Base-by-base conservation (phyloP, 92 coral and sea anemone genomes). In the Zoanthus solanderi region DNA sequence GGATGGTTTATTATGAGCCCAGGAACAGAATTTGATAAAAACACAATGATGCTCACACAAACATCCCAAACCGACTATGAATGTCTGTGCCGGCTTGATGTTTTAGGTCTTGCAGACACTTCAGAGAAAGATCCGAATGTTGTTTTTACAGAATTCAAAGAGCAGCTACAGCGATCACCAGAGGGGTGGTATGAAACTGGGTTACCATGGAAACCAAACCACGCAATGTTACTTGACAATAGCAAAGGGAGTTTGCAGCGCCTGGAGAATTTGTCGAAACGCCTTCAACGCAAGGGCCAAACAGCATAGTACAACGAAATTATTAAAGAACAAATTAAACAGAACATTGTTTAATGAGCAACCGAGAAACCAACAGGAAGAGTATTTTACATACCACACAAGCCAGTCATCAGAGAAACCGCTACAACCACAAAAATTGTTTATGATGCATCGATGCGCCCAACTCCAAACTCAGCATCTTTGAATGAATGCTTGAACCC, bases 181-280 rank as follows among this genome's bases (percentile, higher is more conserved):
- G 89, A 92, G 47, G 94, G 91, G 56, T 89, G 89, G 92, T 92
- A 92, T 58, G 95, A 89, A 79, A 89, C 88, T 23, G 83, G 90
- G 46, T 61, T 92, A 6, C 91, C 92, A 6, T 92, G 92, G 89
- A 92, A 89, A 14, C 75, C 95, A 2, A 92, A 89, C 44, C 95
- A 87, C 71, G 58, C 92, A 57, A 42, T 23, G 6, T 78, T 92
- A 14, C 92, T 88, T 7, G 76, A 81, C 12, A 92, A 92, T 86
- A 90, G 86, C 47, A 72, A 83, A 67, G 92, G 90, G 2, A 92
- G 95, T 75, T 18, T 92, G 5, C 66, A 76, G 6, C 89, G 91
- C 7, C 85, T 92, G 0, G 73, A 66, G 46, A 87, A 48, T 61
- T 88, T 92, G 58, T 80, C 50, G 72, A 67, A 69, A 23, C 90